These are phyloP conservation scores for Bombus pascuorum DNA, from an alignment of 1,140 invertebrate species.

Conservation along the genomic window DNA sequence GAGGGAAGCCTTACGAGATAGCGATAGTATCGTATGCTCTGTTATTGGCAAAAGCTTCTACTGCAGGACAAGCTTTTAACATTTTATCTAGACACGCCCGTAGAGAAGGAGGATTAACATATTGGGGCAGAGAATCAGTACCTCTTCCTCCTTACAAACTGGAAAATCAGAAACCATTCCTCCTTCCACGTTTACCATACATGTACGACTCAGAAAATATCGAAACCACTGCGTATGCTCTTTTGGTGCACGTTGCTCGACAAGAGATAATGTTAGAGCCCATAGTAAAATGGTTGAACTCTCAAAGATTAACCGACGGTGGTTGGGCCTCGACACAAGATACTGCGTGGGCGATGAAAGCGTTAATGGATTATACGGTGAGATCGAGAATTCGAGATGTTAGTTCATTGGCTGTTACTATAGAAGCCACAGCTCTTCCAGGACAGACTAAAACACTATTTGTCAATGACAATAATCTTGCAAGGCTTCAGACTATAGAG, in stretches of 20 bases:
- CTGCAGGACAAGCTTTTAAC: conserved; percentile 91
- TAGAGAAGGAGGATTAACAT: conserved; percentile 89
- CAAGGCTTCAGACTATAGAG: conserved; percentile 89
- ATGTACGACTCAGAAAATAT: conserved; percentile 96
- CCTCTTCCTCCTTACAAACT: conserved; percentile 91
- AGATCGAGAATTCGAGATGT: conserved; percentile 93
- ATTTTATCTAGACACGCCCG: conserved; percentile 86
- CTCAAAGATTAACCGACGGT: conserved; percentile 94
- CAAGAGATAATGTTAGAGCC: conserved; percentile 91
- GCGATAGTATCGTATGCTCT: conserved; percentile 95
- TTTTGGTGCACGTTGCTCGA: conserved; percentile 93
- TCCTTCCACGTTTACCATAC: conserved; percentile 92
- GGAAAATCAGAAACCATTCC: conserved; percentile 95
- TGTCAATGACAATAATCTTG: conserved; percentile 90
- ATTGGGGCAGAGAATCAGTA: conserved; percentile 91
- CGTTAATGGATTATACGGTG: conserved; percentile 94
- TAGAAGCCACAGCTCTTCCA: conserved; percentile 93
- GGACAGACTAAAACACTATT: conserved; percentile 86
- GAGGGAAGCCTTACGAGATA: conserved; percentile 91
- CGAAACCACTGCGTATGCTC: conserved; percentile 95
- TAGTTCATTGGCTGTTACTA: conserved; percentile 89
- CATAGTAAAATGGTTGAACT: conserved; percentile 96
- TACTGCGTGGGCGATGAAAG: conserved; percentile 94
- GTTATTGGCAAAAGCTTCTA: conserved; percentile 89
- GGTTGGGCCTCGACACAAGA: conserved; percentile 98